Evolutionary conservation across 2,113 vertebrate genomes (phyloP).

Genomic region (Condylura cristata): DNA sequence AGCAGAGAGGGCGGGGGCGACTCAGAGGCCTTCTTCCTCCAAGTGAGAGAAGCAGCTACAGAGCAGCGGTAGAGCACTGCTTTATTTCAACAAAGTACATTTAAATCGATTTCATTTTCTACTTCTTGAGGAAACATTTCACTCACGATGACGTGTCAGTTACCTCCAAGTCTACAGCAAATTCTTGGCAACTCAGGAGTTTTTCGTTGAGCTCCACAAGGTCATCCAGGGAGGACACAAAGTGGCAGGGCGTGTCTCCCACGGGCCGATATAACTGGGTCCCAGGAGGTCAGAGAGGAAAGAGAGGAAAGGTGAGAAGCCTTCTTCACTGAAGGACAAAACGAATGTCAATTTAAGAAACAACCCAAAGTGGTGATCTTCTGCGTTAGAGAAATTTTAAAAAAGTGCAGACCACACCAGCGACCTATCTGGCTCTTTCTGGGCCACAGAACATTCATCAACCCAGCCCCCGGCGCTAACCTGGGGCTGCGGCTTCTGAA

Average conservation of each 20-base stretch:
- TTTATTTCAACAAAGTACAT: neutral
- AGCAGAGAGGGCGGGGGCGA: accelerated
- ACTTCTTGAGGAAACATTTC: neutral
- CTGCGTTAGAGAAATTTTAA: neutral
- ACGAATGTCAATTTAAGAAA: neutral
- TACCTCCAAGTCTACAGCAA: conserved; percentile 98
- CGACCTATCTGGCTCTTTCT: neutral
- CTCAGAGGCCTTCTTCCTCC: no score
- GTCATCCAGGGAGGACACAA: conserved; percentile 91
- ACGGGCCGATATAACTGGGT: conserved; percentile 90
- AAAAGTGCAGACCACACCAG: neutral
- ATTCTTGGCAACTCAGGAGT: conserved; percentile 90
- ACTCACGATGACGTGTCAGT: neutral
- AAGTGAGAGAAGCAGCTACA: neutral
- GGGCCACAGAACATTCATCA: no score
- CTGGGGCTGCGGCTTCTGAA: conserved; percentile 91
- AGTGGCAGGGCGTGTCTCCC: conserved; percentile 89
- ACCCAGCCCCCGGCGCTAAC: conserved; percentile 73
- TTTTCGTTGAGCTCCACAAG: conserved; percentile 95
- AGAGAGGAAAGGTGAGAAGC: neutral
- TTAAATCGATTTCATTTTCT: neutral
- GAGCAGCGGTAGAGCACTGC: neutral
- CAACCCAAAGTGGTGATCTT: accelerated
- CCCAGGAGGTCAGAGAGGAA: neutral
- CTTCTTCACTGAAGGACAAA: neutral